phyloP scores from a whole-genome alignment of 2,888 invertebrate species.

The Eupithecia insigniata region DNA sequence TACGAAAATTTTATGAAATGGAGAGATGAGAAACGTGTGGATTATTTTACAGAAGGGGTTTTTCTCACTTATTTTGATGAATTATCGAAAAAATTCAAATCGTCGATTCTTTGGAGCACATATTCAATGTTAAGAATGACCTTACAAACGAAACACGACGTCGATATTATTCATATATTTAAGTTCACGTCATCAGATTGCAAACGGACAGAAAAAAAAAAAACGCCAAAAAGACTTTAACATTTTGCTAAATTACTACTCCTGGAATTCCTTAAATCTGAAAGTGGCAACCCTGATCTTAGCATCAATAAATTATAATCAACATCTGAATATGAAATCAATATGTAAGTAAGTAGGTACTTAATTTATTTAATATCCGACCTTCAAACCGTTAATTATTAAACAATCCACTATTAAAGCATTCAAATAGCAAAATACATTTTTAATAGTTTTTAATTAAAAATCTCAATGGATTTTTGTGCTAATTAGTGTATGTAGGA shows the following conservation, averaged over 20 bases:
- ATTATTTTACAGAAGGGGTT: too few relatives aligned
- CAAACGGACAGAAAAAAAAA: too few relatives aligned
- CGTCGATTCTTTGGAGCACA: too few relatives aligned
- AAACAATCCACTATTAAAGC: conserved; percentile 70
- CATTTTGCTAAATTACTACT: too few relatives aligned
- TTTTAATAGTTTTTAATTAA: conserved; percentile 65
- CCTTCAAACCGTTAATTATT: conserved; percentile 67
- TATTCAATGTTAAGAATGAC: too few relatives aligned
- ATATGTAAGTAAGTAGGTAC: conserved; percentile 44
- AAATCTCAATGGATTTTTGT: conserved; percentile 49
- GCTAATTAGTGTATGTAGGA: conserved; percentile 51
- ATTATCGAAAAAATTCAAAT: too few relatives aligned
- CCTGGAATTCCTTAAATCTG: not conserved
- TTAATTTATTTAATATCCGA: conserved; percentile 63
- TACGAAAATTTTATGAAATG: too few relatives aligned
- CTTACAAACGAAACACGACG: too few relatives aligned
- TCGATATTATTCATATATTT: too few relatives aligned
- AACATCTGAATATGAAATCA: conserved; percentile 61
- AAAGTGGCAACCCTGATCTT: conserved; percentile 21
- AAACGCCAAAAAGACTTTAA: too few relatives aligned
- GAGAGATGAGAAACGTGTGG: too few relatives aligned
- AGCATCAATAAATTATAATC: conserved; percentile 57
- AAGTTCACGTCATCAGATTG: not conserved
- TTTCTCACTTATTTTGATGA: too few relatives aligned
- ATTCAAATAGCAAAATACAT: conserved; percentile 67